A percentile compares a stretch with the other conserved stretches of the same genome.
phyloP scores from a whole-genome alignment of 2,888 invertebrate species.

The Callyntrura sp. region DNA sequence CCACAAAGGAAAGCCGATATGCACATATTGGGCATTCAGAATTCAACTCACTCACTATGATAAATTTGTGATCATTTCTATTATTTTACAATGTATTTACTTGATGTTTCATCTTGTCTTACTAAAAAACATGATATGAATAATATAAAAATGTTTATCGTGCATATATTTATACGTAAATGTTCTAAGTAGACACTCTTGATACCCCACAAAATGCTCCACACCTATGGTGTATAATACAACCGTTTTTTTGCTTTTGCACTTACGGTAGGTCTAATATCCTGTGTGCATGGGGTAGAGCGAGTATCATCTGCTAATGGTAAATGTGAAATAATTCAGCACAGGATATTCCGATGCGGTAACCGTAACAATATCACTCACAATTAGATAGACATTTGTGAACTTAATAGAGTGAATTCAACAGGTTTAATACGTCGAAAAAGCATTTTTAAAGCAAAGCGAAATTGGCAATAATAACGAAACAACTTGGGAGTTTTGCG shows the following conservation, averaged over 20 bases:
- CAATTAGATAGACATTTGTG: neutral
- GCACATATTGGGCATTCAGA: slow-evolving; percentile 84
- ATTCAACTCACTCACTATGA: slow-evolving; percentile 75
- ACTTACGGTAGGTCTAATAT: neutral
- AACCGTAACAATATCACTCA: no score
- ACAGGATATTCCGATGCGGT: no score
- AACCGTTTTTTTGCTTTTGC: neutral
- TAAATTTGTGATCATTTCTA: slow-evolving; percentile 74
- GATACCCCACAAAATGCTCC: no score
- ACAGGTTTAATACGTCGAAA: no score
- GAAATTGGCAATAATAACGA: no score
- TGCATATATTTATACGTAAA: neutral
- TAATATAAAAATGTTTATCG: slow-evolving; percentile 43
- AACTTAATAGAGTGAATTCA: no score
- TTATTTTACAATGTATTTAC: slow-evolving; percentile 74
- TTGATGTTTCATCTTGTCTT: slow-evolving; percentile 55
- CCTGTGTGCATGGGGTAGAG: neutral
- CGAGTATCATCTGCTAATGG: neutral
- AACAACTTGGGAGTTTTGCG: no score
- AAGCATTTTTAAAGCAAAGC: no score
- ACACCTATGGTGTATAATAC: neutral
- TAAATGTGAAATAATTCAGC: neutral
- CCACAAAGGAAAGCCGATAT: slow-evolving; percentile 84
- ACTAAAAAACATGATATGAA: slow-evolving; percentile 67
- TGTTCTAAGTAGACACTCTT: neutral